phyloP scores from a whole-genome alignment of 2,888 invertebrate species.

The Noctua janthina region DNA sequence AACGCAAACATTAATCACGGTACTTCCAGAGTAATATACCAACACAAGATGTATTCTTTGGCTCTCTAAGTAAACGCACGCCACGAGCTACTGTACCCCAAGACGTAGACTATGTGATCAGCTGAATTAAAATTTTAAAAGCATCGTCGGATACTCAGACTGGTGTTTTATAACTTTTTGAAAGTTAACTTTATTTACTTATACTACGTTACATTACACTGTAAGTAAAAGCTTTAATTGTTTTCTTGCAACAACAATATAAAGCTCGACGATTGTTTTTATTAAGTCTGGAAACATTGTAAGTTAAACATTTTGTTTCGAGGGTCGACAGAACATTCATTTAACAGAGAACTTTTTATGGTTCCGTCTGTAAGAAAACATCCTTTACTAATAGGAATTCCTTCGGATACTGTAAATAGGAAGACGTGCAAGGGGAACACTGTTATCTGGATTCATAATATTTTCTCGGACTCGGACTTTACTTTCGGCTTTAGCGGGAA shows the following conservation, averaged over 20 bases:
- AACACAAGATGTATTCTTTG: conserved; percentile 61
- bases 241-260: conserved; percentile 78
- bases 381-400: conserved; percentile 88
- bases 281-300: conserved; percentile 82
- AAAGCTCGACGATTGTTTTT: conserved; percentile 80
- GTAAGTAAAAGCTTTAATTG: conserved; percentile 76
- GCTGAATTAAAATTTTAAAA: conserved; percentile 63
- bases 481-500: conserved; percentile 79
- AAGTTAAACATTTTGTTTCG: conserved; percentile 81
- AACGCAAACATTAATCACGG: conserved; percentile 60
- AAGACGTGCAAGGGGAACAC: conserved; percentile 84
- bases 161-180: conserved; percentile 37
- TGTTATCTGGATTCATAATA: conserved; percentile 85
- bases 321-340: conserved; percentile 83
- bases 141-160: conserved; percentile 32
- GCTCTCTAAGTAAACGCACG: conserved; percentile 58
- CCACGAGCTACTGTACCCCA: conserved; percentile 38
- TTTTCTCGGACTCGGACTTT: conserved; percentile 80
- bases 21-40: conserved; percentile 62
- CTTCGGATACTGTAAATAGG: conserved; percentile 86
- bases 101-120: conserved; percentile 57
- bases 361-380: conserved; percentile 85
- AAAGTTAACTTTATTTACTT: conserved; percentile 46
- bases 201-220: conserved; percentile 48
- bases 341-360: conserved; percentile 86